Evolutionary conservation across 2,888 invertebrate genomes (phyloP).

Genomic region (Chrysotoxum bicinctum): DNA sequence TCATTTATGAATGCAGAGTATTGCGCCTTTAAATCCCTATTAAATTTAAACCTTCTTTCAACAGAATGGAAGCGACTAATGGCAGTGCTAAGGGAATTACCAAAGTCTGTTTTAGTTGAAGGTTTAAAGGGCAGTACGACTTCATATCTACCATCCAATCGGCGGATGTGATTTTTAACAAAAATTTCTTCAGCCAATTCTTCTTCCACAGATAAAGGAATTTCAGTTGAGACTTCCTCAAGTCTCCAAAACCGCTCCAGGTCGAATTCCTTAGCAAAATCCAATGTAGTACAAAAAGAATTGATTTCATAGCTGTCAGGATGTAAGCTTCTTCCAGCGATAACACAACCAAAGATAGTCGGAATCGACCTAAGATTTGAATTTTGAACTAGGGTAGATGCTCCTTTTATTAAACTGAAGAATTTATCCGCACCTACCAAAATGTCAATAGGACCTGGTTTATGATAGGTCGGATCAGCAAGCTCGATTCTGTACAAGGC

Average conservation of each 20-base stretch:
- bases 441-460: no score
- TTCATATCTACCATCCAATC: neutral
- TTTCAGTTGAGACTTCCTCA: no score
- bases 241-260: slow-evolving; percentile 14
- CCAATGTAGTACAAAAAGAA: neutral
- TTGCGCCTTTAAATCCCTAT: slow-evolving; percentile 18
- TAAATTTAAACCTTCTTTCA: slow-evolving; percentile 21
- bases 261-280: neutral
- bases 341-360: neutral
- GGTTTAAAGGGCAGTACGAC: neutral
- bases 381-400: neutral
- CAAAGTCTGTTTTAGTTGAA: neutral
- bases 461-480: neutral
- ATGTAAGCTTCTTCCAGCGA: neutral
- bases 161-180: neutral
- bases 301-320: no score
- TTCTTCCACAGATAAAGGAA: no score
- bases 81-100: slow-evolving; percentile 23
- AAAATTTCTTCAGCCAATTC: slow-evolving; percentile 11
- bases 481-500: neutral
- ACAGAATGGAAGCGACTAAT: slow-evolving; percentile 25
- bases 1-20: slow-evolving; percentile 33
- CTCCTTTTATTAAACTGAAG: neutral
- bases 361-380: no score
- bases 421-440: neutral